Base-by-base conservation (phyloP, 2,888 invertebrate genomes). In the Drosophila kuntzei region DNA sequence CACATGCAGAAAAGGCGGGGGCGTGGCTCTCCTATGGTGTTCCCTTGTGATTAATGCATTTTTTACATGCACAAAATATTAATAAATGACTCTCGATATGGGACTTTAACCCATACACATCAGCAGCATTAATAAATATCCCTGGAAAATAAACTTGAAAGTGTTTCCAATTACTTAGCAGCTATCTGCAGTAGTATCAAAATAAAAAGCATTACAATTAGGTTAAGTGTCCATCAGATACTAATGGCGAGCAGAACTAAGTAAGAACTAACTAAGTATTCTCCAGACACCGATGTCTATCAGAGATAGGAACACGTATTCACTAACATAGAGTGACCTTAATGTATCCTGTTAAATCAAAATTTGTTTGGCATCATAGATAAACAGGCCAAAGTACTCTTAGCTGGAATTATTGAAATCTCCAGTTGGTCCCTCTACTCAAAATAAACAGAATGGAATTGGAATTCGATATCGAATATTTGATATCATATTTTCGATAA, bases 241-340 rank as follows among this genome's bases (percentile, higher is more conserved):
- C 29, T 12, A 12, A 32, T 32, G 47, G 29, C 18, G 12, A n/a
- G 6, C 32, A 47, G 12, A 47, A 12, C 12, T 4, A 50, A 50
- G 36, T 50, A 50, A n/a, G n/a, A n/a, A n/a, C n/a, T n/a, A 47
- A 12, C 12, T 4, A 50, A 50, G 36, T 50, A 50, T 18, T 27
- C 39, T 2, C 16, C 7, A 41, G 41, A 7, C 22, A 34, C 11
- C 8, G 4, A 16, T 12, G 2, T 14, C 5, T 18, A 20, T 14
- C 22, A 36, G 14, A 36, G 32, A 34, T 34, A 44, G 4, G 16
- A 34, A 32, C 2, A 2, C 16, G 9, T 22, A 25, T 22, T 44
- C 22, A 34, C 22, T 22, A 34, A 2, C 1, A 11, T 11, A 32
- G 14, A 29, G n/a, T 29, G 27, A 0, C 1, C 11, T 22, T 32